Evolutionary conservation across 35 echinoderm and acorn worm species (phyloP).

Genomic region (Antedon bifida): DNA sequence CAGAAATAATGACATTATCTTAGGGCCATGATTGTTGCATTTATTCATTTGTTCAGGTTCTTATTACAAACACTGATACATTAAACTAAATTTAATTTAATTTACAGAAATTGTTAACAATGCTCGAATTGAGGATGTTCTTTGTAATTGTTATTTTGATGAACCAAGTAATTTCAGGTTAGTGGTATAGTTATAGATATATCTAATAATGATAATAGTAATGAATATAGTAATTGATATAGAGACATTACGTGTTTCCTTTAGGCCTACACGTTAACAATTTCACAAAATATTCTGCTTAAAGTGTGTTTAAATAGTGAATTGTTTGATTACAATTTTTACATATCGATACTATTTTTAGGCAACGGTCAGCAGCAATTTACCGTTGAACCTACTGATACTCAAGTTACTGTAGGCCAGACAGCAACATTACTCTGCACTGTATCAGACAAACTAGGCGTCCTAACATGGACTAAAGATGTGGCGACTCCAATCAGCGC

Average conservation of each 20-base stretch:
- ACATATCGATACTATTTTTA: not conserved
- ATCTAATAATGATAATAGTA: too few relatives aligned
- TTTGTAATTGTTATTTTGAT: not conserved
- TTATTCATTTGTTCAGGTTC: too few relatives aligned
- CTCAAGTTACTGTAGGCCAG: slow-evolving; percentile 24
- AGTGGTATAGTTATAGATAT: not conserved
- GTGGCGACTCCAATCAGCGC: slow-evolving; percentile 19
- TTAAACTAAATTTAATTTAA: too few relatives aligned
- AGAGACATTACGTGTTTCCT: too few relatives aligned
- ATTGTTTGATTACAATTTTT: too few relatives aligned
- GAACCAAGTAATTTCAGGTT: not conserved
- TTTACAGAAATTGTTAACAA: not conserved
- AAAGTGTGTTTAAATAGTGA: too few relatives aligned
- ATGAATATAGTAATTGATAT: too few relatives aligned
- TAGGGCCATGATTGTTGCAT: too few relatives aligned
- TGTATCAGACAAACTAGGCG: slow-evolving; percentile 45
- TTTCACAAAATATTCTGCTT: too few relatives aligned
- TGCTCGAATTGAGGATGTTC: not conserved
- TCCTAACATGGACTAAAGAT: slow-evolving; percentile 49
- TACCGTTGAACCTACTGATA: slow-evolving; percentile 24
- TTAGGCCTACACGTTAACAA: too few relatives aligned
- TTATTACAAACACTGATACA: too few relatives aligned
- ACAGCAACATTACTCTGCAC: slow-evolving; percentile 42
- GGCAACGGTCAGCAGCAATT: slow-evolving; percentile 49
- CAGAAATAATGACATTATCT: too few relatives aligned